Base-by-base conservation (phyloP, 2,113 vertebrate genomes). In the Thinocorus orbignyianus region DNA sequence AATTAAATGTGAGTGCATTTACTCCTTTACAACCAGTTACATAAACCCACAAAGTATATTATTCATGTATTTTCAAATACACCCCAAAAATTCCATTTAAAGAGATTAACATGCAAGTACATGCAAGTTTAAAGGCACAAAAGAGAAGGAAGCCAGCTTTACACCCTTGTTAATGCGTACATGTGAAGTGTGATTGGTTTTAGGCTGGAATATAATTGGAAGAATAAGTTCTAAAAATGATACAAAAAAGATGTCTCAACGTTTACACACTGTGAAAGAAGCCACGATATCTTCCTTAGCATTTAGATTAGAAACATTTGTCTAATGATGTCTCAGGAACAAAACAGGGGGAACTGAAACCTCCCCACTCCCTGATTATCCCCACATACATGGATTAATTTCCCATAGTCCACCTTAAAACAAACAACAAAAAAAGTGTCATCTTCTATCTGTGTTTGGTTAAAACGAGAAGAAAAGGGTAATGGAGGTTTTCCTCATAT, bases 401-500 rank as follows among this genome's bases (percentile, higher is more conserved):
- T 84, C 88, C 68, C 78, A 68, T 13, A 84, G 77, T 82, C 76
- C 52, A 71, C 81, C 57, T 95, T 85, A 91, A 89, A 90, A 81
- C 13, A 64, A 74, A 60, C 24, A 8, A 33, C 16, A 52, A 55
- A 33, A 68, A 83, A 74, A 30, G 33, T 62, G 66, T 71, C n/a
- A 87, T 95, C 95, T 96, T 97, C 97, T 98, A 97, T 93, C 66
- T 92, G 72, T 92, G 95, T 97, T 98, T 98, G 94, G 98, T 99
- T 98, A 99, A 97, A 94, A 98, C 92, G 80, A 99, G 97, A 95
- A 99, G 98, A 96, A 99, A 95, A 70, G 99, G 99, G 88, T 99
- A 99, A 98, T 99, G 99, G 96, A 99, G 98, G 91, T 99, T 99
- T 97, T 99, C 99, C 44, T 99, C 99, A 49, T 99, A 99, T 14